These are phyloP conservation scores for Littorina saxatilis DNA, from an alignment of 1,140 invertebrate genomes.

Conservation along the genomic window DNA sequence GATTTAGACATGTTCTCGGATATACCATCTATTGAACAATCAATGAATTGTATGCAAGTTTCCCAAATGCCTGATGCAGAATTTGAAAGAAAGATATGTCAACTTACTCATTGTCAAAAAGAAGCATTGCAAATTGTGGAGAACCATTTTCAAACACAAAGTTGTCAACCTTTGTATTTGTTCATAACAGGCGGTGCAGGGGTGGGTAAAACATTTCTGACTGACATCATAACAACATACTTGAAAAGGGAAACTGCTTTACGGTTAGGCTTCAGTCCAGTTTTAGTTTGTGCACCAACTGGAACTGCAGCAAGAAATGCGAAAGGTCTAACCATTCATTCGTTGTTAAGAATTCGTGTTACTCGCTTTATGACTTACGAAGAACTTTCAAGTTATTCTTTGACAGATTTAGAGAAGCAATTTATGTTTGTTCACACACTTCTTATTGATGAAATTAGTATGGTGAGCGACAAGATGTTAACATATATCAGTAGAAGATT, in stretches of 20 bases:
- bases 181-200: slow-evolving; percentile 51
- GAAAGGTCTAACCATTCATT: slow-evolving; percentile 50
- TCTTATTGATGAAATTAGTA: slow-evolving; percentile 51
- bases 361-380: slow-evolving; percentile 38
- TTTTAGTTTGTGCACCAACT: slow-evolving; percentile 49
- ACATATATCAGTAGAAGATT: slow-evolving; percentile 40
- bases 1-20: too few species aligned
- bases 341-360: slow-evolving; percentile 39
- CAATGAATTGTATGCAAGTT: slow-evolving; percentile 33
- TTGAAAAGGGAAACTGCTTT: slow-evolving; percentile 18
- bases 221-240: slow-evolving; percentile 31
- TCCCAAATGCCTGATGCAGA: slow-evolving; percentile 36
- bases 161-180: slow-evolving; percentile 23
- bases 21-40: too few species aligned
- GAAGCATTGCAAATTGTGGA: slow-evolving; percentile 14
- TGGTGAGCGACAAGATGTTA: slow-evolving; percentile 46
- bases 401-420: slow-evolving; percentile 1
- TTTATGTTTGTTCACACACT: slow-evolving; percentile 40
- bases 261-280: slow-evolving; percentile 2
- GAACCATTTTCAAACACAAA: not conserved
- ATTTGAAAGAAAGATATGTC: slow-evolving; percentile 14
- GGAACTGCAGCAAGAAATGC: slow-evolving; percentile 51
- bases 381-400: slow-evolving; percentile 26
- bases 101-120: slow-evolving; percentile 10
- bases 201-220: slow-evolving; percentile 42